Conservation (phyloP, 2,113 vertebrate species). For the Bagarius yarrelli region DNA sequence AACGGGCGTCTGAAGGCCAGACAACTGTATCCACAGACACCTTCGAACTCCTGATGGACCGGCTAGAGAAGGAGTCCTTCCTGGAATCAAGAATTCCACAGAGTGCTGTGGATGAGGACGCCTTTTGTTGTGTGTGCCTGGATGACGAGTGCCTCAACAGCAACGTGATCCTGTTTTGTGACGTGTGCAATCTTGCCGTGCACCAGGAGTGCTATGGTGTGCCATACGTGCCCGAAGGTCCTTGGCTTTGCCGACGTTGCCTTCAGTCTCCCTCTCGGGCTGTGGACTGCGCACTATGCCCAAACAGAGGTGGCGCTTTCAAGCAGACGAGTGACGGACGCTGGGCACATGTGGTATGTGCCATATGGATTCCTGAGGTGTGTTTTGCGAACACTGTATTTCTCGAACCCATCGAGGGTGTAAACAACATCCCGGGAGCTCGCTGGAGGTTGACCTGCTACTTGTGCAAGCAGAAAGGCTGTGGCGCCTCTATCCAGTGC, state of each 20-base stretch:
- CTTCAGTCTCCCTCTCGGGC: conserved; percentile 91
- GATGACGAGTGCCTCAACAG: conserved; percentile 98
- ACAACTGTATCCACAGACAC: conserved; percentile 78
- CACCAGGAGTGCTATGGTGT: conserved; percentile 98
- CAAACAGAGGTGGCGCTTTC: conserved; percentile 93
- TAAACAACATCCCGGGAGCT: conserved; percentile 88
- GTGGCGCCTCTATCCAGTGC: conserved; percentile 93
- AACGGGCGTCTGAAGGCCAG: conserved; percentile 80
- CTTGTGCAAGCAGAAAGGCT: conserved; percentile 93
- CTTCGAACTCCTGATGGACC: conserved; percentile 90
- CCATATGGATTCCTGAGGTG: conserved; percentile 98
- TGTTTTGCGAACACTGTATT: conserved; percentile 98
- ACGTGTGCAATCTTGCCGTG: conserved; percentile 95
- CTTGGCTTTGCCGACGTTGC: conserved; percentile 98
- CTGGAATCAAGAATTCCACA: conserved; percentile 86
- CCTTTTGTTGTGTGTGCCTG: conserved; percentile 96
- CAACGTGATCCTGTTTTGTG: conserved; percentile 97
- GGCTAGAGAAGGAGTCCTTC: conserved; percentile 92
- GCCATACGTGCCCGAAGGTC: conserved; percentile 95
- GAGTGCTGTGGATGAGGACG: conserved; percentile 87
- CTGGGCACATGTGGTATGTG: conserved; percentile 97
- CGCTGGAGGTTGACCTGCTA: conserved; percentile 96
- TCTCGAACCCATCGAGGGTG: conserved; percentile 93
- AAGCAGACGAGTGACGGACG: conserved; percentile 94
- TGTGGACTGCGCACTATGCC: conserved; percentile 93